phyloP scores from a whole-genome alignment of 2,113 vertebrate species.

The Gopherus flavomarginatus region DNA sequence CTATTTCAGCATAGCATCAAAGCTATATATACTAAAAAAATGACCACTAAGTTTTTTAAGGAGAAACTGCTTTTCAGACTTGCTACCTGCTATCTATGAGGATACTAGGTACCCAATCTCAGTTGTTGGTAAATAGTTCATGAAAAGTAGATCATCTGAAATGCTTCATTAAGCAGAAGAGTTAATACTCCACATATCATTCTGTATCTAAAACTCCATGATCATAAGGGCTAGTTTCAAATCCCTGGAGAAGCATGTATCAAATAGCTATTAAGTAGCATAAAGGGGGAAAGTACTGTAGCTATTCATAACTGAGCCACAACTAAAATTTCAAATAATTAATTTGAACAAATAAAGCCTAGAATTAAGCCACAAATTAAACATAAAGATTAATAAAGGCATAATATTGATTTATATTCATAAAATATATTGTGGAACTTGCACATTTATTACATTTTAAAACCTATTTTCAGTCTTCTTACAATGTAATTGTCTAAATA shows the following conservation, averaged over 20 bases:
- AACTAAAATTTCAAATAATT: not conserved
- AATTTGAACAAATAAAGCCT: not conserved
- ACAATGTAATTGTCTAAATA: not conserved
- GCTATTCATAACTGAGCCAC: not conserved
- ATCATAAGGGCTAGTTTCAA: not conserved
- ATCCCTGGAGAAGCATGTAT: not conserved
- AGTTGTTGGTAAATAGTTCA: constrained; percentile 10
- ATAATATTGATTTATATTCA: not conserved
- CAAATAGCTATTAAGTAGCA: not conserved
- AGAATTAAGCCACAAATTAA: not conserved
- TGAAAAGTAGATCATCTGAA: not conserved
- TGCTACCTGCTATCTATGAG: not conserved
- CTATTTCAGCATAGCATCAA: not conserved
- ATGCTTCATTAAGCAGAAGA: not conserved
- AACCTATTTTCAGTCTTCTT: not conserved
- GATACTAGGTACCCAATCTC: not conserved
- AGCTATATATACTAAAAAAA: not conserved
- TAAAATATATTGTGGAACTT: not conserved
- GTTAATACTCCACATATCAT: not conserved
- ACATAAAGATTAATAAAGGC: not conserved
- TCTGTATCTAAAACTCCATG: not conserved
- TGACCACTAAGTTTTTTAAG: accelerated
- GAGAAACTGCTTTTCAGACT: not conserved
- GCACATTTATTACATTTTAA: not conserved
- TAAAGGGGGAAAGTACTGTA: not conserved